phyloP scores from a whole-genome alignment of 2,888 invertebrate species.

The Drosophila algonquin region DNA sequence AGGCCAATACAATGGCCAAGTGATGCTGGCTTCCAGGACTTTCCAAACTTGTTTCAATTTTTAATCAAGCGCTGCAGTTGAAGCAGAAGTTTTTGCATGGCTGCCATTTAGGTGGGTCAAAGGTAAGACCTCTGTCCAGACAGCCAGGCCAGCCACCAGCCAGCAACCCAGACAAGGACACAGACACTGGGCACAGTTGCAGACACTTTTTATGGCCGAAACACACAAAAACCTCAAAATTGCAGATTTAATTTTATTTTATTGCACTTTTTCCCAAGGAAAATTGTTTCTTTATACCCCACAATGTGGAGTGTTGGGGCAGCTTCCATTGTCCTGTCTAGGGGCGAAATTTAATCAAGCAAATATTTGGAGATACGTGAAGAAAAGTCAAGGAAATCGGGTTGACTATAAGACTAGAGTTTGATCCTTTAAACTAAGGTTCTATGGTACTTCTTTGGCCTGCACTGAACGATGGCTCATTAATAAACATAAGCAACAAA shows the following conservation, averaged over 20 bases:
- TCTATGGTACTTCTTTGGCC: slow-evolving; percentile 15
- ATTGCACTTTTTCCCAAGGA: slow-evolving; percentile 63
- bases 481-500: slow-evolving; percentile 72
- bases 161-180: background rate
- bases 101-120: slow-evolving; percentile 71
- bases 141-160: slow-evolving; percentile 12
- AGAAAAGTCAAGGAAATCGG: slow-evolving; percentile 11
- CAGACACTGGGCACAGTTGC: slow-evolving; percentile 56
- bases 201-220: slow-evolving; percentile 83
- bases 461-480: slow-evolving; percentile 65
- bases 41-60: slow-evolving; percentile 60
- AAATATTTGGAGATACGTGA: slow-evolving; percentile 27
- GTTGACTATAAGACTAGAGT: background rate
- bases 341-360: slow-evolving; percentile 34
- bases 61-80: slow-evolving; percentile 66
- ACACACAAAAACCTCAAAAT: slow-evolving; percentile 78
- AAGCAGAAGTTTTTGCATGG: slow-evolving; percentile 59
- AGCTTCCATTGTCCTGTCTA: slow-evolving; percentile 22
- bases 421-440: background rate
- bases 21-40: slow-evolving; percentile 7
- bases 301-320: background rate
- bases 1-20: slow-evolving; percentile 38
- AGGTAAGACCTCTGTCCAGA: slow-evolving; percentile 55
- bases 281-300: slow-evolving; percentile 78
- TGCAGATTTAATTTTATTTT: slow-evolving; percentile 83